Evolutionary conservation across 2,797 vertebrate genomes (phyloP).

Genomic region (Hydrolagus colliei): DNA sequence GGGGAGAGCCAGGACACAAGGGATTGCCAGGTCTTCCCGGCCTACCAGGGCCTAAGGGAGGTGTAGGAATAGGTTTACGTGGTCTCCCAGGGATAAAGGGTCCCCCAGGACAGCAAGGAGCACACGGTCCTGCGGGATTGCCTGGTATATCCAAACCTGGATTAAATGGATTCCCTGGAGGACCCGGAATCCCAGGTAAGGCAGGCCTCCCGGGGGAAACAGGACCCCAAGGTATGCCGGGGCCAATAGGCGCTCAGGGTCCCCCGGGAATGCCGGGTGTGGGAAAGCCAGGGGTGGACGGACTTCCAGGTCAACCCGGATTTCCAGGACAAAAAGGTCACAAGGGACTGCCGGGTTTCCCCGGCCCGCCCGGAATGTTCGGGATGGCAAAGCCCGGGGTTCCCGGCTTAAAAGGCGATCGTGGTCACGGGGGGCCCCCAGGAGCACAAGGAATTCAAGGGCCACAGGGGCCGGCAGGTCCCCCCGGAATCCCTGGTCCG

Average conservation of each 20-base stretch:
- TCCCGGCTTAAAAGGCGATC: conserved; percentile 82
- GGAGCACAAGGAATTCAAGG: conserved; percentile 77
- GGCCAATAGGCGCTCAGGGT: conserved; percentile 73
- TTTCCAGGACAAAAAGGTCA: conserved; percentile 79
- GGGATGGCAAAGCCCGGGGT: conserved; percentile 85
- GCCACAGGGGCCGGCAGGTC: conserved; percentile 76
- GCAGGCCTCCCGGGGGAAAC: conserved; percentile 72
- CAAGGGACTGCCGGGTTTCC: conserved; percentile 73
- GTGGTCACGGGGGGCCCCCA: conserved; percentile 69
- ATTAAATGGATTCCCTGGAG: conserved; percentile 77
- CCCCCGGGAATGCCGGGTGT: conserved; percentile 71
- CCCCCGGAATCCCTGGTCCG: conserved; percentile 70
- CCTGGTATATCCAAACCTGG: conserved; percentile 81
- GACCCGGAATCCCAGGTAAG: conserved; percentile 74
- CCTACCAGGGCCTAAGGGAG: conserved; percentile 71
- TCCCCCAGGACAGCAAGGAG: conserved; percentile 69
- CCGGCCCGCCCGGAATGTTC: conserved; percentile 74
- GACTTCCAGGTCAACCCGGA: conserved; percentile 77
- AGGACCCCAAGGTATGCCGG: conserved; percentile 66
- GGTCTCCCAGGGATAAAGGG: conserved; percentile 84
- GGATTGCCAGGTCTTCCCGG: conserved; percentile 72
- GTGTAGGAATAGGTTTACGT: conserved; percentile 74
- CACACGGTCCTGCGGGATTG: conserved; percentile 68
- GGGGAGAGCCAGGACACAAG: conserved; percentile 81
- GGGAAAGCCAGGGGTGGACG: conserved; percentile 82